Evolutionary conservation across 2,797 vertebrate species (phyloP), one percentile per base, ranked within the genome.

Genomic region (Microchirus variegatus): DNA sequence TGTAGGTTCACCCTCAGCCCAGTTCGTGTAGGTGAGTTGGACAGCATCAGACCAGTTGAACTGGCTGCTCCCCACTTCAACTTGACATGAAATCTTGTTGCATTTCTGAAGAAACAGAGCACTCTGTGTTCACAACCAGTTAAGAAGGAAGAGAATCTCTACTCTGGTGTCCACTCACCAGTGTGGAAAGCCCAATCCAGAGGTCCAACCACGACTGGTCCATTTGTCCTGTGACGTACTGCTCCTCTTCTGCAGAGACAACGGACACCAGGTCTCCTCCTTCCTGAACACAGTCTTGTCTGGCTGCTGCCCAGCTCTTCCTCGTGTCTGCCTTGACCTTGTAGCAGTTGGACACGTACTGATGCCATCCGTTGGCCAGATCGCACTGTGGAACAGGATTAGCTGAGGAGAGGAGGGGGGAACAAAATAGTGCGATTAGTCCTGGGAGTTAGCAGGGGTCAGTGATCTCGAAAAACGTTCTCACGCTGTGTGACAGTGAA

Each of bases 211-310:
- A 1, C 0, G 87, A 77, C 0, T 45, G 0, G 19, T 80, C 90
- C 77, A 93, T 60, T 0, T 26, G 55, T 44, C 74, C 68, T 0
- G 53, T 84, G 50, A 94, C 9, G 15, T 74, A 94, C 44, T 81
- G 75, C 62, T 93, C 87, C 50, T 94, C 94, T 0, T 8, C 76
- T 5, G 15, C 1, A 0, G 86, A 71, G 9, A 18, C 36, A 4
- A 94, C 70, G 44, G 93, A 94, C 78, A 91, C 92, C 61, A 94
- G 77, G 78, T 94, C 94, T 7, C 70, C 92, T 19, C 94, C 94
- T 0, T 93, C 87, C 31, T 10, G 53, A 48, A 94, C 19, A 6
- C 94, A 94, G 74, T 93, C 92, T 0, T 42, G 47, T 50, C 93
- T 79, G 9, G 94, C 93, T 4, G 83, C 81, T 0, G 40, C 1